Conservation (phyloP, 1,140 invertebrate species). For the Leucophenga varia region DNA sequence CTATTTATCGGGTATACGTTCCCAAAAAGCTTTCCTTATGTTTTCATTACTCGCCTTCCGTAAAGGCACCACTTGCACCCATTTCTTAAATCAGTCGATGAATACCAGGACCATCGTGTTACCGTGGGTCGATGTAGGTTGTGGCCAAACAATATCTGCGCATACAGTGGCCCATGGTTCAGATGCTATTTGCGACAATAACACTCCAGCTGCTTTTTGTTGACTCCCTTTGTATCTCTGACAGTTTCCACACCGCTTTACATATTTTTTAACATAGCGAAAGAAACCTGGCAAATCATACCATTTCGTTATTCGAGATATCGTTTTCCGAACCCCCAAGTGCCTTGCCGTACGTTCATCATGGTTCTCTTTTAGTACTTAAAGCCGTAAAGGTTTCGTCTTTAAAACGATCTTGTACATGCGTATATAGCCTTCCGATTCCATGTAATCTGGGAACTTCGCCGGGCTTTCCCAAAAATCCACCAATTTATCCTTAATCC, state of each 20-base stretch:
- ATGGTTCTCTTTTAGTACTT: not conserved
- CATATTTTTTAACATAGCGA: not conserved
- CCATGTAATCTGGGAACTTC: not conserved
- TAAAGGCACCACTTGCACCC: too few species aligned
- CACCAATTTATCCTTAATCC: too few species aligned
- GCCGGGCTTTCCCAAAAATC: too few species aligned
- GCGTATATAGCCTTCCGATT: not conserved
- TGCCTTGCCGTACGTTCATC: not conserved
- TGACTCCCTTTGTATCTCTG: not conserved
- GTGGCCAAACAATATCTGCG: not conserved
- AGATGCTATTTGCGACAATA: not conserved
- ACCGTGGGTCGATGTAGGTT: not conserved
- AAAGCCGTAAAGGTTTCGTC: not conserved
- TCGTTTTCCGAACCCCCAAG: not conserved
- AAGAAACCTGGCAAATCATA: not conserved
- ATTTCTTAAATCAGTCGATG: not conserved
- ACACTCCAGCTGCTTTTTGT: not conserved
- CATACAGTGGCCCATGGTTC: conserved; percentile 1
- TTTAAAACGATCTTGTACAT: not conserved
- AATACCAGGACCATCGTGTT: not conserved
- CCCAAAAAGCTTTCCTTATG: too few species aligned
- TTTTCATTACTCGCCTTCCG: too few species aligned
- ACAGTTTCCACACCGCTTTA: not conserved
- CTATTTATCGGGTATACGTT: too few species aligned
- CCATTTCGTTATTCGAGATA: not conserved